Percentiles rank a stretch among this genome's conserved stretches.
Conservation (phyloP, 1,140 invertebrate species). For the Eufriesea mexicana region DNA sequence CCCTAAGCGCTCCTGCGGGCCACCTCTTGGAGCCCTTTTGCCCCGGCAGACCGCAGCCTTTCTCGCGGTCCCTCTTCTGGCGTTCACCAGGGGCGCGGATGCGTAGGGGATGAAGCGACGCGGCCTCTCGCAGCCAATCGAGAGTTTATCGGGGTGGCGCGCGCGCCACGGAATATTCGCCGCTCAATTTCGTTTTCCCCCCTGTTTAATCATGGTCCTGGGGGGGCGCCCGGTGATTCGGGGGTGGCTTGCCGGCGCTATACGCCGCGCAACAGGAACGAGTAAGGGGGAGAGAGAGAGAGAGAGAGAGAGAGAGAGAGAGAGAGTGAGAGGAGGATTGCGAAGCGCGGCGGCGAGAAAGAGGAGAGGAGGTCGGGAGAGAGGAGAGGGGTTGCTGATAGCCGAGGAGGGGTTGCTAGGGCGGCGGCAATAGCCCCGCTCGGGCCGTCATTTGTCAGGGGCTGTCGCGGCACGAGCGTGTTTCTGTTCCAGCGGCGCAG, state of each 20-base stretch:
- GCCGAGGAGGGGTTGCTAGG: slow-evolving; percentile 63
- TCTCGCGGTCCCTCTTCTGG: background rate
- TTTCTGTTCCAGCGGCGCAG: slow-evolving; percentile 81
- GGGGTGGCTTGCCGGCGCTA: slow-evolving; percentile 70
- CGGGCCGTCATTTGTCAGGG: slow-evolving; percentile 82
- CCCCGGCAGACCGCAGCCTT: slow-evolving; percentile 3
- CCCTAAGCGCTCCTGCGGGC: background rate
- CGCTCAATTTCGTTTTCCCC: slow-evolving; percentile 79
- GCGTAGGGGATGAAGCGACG: background rate
- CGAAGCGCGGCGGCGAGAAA: slow-evolving; percentile 25
- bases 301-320: too few relatives aligned
- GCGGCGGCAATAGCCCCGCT: slow-evolving; percentile 72
- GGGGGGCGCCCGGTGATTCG: slow-evolving; percentile 64
- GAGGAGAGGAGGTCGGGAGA: too few relatives aligned
- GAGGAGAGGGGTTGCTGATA: slow-evolving; percentile 29
- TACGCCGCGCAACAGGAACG: slow-evolving; percentile 4
- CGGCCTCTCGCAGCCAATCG: slow-evolving; percentile 56
- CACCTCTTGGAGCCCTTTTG: background rate
- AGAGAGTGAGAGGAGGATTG: background rate
- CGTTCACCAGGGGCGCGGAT: background rate
- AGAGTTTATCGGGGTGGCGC: slow-evolving; percentile 61
- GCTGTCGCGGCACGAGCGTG: slow-evolving; percentile 82
- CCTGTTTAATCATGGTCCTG: slow-evolving; percentile 79
- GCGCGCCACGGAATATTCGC: slow-evolving; percentile 67
- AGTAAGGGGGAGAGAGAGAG: too few relatives aligned